Percentiles rank a stretch among this genome's conserved stretches.
Conservation (phyloP, 2,888 invertebrate genomes). For the Drosophila paranaensis region DNA sequence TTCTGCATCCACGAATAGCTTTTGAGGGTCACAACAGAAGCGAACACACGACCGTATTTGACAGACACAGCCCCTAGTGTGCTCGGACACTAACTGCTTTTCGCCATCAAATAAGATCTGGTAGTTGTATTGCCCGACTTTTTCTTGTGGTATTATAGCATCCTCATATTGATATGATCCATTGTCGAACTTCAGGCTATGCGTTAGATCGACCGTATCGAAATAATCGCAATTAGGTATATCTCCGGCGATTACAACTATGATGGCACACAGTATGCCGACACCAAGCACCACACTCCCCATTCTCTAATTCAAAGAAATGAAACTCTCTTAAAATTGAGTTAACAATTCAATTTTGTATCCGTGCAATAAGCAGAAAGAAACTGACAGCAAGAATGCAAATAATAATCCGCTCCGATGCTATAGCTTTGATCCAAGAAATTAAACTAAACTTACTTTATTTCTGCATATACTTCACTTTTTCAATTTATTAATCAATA, state of each 20-base stretch:
- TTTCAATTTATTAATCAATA: no score
- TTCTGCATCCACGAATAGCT: neutral
- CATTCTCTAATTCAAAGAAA: neutral
- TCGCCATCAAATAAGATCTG: conserved; percentile 12
- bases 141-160: conserved; percentile 54
- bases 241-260: conserved; percentile 4
- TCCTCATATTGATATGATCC: conserved; percentile 62
- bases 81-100: conserved; percentile 23
- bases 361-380: neutral
- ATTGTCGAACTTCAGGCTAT: conserved; percentile 34
- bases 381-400: neutral
- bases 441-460: neutral
- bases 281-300: neutral
- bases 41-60: conserved; percentile 77
- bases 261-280: neutral
- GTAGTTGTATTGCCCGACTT: conserved; percentile 53
- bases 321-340: neutral
- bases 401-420: neutral
- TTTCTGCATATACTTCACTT: no score
- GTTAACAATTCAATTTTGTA: neutral
- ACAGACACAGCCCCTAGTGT: conserved; percentile 72
- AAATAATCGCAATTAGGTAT: conserved; percentile 49
- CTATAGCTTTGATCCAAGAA: neutral
- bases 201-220: conserved; percentile 60
- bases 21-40: conserved; percentile 62